Conservation (phyloP, 2,888 invertebrate genomes). For the Zaprionus lineosus region DNA sequence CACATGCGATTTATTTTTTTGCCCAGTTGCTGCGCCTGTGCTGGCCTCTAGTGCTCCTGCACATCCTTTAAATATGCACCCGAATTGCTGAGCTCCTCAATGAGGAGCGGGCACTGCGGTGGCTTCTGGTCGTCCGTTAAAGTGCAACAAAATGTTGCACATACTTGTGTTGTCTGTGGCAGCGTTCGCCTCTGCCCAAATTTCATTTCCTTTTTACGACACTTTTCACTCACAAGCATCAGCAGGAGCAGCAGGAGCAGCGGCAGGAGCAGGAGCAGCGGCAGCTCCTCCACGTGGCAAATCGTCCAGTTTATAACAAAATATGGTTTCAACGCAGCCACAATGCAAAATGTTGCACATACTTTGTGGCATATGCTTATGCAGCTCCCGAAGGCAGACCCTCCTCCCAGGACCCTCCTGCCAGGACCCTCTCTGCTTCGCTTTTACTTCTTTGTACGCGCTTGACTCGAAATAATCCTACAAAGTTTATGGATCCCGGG, state of each 20-base stretch:
- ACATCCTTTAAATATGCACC: too few relatives aligned
- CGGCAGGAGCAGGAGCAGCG: too few relatives aligned
- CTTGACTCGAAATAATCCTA: conserved; percentile 57
- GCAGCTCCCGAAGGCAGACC: too few relatives aligned
- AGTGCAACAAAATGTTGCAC: conserved; percentile 65
- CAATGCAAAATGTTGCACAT: conserved; percentile 45
- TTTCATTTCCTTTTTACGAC: conserved; percentile 67
- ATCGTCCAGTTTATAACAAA: conserved; percentile 67
- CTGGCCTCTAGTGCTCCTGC: background rate
- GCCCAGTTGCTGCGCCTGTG: conserved; percentile 40
- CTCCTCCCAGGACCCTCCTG: too few relatives aligned
- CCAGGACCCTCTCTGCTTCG: too few relatives aligned
- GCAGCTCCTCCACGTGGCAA: conserved; percentile 43
- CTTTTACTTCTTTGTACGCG: conserved; percentile 28
- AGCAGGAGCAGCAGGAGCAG: too few relatives aligned
- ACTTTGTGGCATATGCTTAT: conserved; percentile 39
- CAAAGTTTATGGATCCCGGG: conserved; percentile 47
- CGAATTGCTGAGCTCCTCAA: too few relatives aligned
- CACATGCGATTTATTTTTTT: conserved; percentile 54
- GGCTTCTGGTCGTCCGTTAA: conserved; percentile 50
- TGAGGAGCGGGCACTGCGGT: too few relatives aligned
- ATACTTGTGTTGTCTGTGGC: too few relatives aligned
- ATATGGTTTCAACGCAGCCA: conserved; percentile 39
- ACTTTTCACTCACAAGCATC: conserved; percentile 61
- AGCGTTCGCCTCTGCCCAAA: conserved; percentile 21